Evolutionary conservation across 2,888 invertebrate species (phyloP).

Genomic region (Apamea epomidion): DNA sequence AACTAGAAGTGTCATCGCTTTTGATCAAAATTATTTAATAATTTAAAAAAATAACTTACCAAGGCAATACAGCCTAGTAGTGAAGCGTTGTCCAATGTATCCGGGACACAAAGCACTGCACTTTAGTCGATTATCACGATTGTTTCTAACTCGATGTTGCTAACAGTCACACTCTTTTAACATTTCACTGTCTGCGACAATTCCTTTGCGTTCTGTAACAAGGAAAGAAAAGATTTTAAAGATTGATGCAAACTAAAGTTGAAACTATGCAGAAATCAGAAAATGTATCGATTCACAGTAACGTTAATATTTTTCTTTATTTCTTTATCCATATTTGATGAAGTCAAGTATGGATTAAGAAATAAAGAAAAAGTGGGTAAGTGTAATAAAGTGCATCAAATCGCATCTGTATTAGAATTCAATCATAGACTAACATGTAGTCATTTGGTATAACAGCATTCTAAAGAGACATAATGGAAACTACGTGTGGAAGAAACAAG

Average conservation of each 20-base stretch:
- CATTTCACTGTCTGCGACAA: conserved; percentile 71
- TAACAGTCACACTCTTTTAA: conserved; percentile 60
- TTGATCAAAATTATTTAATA: not conserved
- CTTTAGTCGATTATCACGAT: conserved; percentile 70
- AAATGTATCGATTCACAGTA: not conserved
- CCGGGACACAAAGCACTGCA: conserved; percentile 76
- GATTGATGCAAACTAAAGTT: no score
- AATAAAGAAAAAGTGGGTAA: not conserved
- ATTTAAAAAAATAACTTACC: conserved; percentile 73
- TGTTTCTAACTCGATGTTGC: conserved; percentile 61
- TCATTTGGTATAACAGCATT: not conserved
- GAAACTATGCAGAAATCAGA: not conserved
- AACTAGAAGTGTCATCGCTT: not conserved
- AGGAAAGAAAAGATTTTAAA: not conserved
- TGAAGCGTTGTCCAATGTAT: conserved; percentile 74
- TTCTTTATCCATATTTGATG: not conserved
- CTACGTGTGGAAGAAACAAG: not conserved
- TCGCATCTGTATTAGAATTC: not conserved
- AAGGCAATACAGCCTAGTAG: conserved; percentile 78
- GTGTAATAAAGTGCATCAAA: not conserved
- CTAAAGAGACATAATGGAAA: not conserved
- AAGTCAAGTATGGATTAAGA: not conserved
- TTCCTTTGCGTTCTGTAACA: conserved; percentile 78
- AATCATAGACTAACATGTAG: no score
- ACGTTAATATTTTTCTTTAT: not conserved